Evolutionary conservation across 1,140 invertebrate genomes (phyloP), one percentile per base, ranked within the genome.

Genomic region (Laodelphax striatellus): DNA sequence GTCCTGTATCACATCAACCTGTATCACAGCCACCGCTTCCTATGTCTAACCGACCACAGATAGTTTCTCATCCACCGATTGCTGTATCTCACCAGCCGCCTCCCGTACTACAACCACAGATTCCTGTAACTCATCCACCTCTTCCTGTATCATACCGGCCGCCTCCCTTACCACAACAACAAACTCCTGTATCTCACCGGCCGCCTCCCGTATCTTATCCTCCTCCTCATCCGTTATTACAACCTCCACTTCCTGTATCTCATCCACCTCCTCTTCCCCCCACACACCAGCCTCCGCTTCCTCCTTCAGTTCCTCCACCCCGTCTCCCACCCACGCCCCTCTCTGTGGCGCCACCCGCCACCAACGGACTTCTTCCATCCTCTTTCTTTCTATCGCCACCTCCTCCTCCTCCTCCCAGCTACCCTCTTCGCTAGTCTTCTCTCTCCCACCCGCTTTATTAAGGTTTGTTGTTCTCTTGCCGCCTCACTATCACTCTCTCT

Each of bases 201-300:
- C 57, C 57, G 31, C 57, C 57, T 31, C 44, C 57, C 16, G 24
- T 52, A 8, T 52, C 57, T 16, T 34, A 28, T 46, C 44, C 19
- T n/a, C n/a, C n/a, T n/a, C n/a, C n/a, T n/a, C n/a, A n/a, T n/a
- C n/a, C n/a, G n/a, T n/a, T n/a, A n/a, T n/a, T n/a, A n/a, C n/a
- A n/a, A n/a, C n/a, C n/a, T 3, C 8, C 44, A 16, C 2, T 46
- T 2, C 19, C 44, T 46, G n/a, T 46, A 16, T 46, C 44, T 46
- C 44, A 16, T 8, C 19, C 2, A 16, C 44, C 44, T 4, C 44
- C 19, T 19, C 8, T 8, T 4, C 44, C 19, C 8, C 8, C 44
- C 8, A 16, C 8, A 16, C 8, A 2, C 8, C 8, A 16, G n/a
- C n/a, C n/a, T 19, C 19, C 44, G 5, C 44, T 8, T 19, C 19